These are phyloP conservation scores for Drosophila monieri DNA, from an alignment of 2,888 invertebrate species.

Conservation along the genomic window DNA sequence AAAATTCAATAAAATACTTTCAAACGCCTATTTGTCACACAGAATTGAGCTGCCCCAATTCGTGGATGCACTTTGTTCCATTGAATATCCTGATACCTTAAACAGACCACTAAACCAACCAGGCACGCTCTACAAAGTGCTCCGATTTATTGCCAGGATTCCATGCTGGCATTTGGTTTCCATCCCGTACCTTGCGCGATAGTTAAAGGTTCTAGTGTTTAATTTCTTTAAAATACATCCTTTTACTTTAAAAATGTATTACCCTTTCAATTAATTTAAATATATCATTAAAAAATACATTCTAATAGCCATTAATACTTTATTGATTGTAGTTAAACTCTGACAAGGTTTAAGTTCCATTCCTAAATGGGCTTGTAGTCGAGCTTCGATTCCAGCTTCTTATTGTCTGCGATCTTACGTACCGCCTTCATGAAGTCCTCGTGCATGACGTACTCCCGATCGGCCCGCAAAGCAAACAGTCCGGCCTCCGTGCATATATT, in stretches of 20 bases:
- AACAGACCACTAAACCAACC: constrained; percentile 13
- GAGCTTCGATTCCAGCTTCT: constrained; percentile 98
- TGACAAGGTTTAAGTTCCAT: background rate
- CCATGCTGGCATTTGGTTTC: constrained; percentile 19
- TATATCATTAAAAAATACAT: background rate
- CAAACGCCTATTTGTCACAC: constrained; percentile 61
- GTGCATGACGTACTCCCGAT: constrained; percentile 97
- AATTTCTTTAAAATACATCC: no score
- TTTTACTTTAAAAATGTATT: no score
- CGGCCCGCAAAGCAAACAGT: constrained; percentile 92
- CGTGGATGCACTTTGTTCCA: constrained; percentile 10
- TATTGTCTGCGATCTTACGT: constrained; percentile 98
- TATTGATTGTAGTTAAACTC: background rate
- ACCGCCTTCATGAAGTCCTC: constrained; percentile 99
- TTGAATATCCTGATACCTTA: constrained; percentile 3
- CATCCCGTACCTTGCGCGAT: constrained; percentile 8
- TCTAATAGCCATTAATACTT: background rate
- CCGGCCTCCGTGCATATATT: constrained; percentile 99
- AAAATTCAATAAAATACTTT: constrained; percentile 60
- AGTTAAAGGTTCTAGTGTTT: no score
- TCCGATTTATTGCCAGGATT: constrained; percentile 26
- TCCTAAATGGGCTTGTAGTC: constrained; percentile 98
- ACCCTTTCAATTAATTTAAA: no score
- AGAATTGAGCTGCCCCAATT: constrained; percentile 2
- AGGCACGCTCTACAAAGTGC: constrained; percentile 2